Base-by-base conservation (phyloP, 2,888 invertebrate genomes). In the Digitonthophagus gazella region DNA sequence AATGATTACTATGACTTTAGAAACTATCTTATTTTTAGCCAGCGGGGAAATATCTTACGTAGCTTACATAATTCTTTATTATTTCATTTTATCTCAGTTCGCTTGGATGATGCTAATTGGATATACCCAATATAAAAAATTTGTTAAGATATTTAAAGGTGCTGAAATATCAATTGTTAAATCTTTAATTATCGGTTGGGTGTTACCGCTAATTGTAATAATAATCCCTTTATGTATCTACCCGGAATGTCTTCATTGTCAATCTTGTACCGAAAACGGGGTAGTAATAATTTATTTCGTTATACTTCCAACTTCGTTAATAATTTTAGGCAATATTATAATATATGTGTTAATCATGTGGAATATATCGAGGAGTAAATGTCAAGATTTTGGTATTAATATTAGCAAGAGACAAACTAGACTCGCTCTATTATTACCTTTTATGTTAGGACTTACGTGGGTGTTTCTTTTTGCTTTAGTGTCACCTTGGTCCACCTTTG, bases 31-130 rank as follows among this genome's bases (percentile, higher is more conserved):
- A 3, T 69, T 69, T 20, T n/a, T 69, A 61, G 65, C 65, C 8
- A 65, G 65, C 15, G 66, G 44, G 3, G 65, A 69, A n/a, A 65
- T 69, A 44, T 66, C 68, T 5, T 69, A 69, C 22, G 55, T 69
- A 2, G 65, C 68, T n/a, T 69, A 65, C n/a, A 66, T 69, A 6
- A 65, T 69, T 15, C 16, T 69, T 4, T 69, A 69, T 56, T 69
- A 69, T 6, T 69, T 69, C 20, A 69, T 69, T 3, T 16, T 69
- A 14, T 66, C 69, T 6, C 69, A 69, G 18, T 69, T 69, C 19
- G 55, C 69, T 1, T 69, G 69, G 69, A 69, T 69, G 69, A 67
- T 69, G 64, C 14, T 69, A 3, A 58, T 69, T n/a, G 69, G 69
- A 0, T 64, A 67, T 44, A 67, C 64, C 11, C 69, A 69, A 64